Percentiles rank a stretch among this genome's conserved stretches.
Conservation (phyloP, 2,113 vertebrate genomes). For the Regulus satrapa region DNA sequence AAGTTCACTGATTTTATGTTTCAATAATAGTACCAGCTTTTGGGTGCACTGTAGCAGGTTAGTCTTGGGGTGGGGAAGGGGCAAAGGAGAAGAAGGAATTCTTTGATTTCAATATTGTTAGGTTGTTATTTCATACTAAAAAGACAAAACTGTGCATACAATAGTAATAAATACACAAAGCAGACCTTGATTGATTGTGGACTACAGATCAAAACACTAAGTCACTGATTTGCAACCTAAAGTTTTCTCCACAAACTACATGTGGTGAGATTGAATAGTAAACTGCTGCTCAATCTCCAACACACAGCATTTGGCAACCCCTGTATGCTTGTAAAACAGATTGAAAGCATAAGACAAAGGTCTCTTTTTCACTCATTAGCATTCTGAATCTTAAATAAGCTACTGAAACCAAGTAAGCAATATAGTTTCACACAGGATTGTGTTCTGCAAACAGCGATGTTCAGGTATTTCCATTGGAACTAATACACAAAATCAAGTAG, state of each 20-base stretch:
- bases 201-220: not conserved
- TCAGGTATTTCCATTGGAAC: not conserved
- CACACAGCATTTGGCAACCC: not conserved
- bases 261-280: fast-evolving
- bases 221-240: not conserved
- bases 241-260: not conserved
- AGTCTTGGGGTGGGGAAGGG: not conserved
- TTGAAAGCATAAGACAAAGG: not conserved
- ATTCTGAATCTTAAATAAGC: not conserved
- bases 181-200: not conserved
- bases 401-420: not conserved
- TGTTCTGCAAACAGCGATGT: not conserved
- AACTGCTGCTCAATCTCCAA: not conserved
- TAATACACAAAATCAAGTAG: not conserved
- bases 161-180: not conserved
- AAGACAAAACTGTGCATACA: not conserved
- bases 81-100: not conserved
- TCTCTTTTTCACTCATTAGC: not conserved
- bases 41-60: not conserved
- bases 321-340: not conserved
- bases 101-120: not conserved
- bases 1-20: not conserved
- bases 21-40: not conserved
- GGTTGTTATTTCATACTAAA: not conserved
- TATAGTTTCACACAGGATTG: not conserved